Evolutionary conservation across 2,113 vertebrate genomes (phyloP).

Genomic region (Sarotherodon lohbergeri): DNA sequence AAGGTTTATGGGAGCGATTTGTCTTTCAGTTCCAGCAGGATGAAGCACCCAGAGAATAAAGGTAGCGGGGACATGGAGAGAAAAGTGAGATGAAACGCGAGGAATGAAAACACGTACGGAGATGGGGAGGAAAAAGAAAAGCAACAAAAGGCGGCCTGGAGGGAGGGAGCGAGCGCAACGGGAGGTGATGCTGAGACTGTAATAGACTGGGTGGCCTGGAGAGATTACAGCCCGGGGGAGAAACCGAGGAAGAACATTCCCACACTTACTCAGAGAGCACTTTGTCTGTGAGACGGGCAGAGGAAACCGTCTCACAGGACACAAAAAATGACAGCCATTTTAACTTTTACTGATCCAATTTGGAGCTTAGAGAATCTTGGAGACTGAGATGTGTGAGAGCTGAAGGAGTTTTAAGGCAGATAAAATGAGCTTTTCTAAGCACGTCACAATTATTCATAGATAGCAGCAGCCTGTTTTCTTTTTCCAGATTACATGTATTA

Average conservation of each 20-base stretch:
- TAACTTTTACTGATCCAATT: not conserved
- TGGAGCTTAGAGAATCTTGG: not conserved
- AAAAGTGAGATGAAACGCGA: not conserved
- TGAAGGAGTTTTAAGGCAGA: not conserved
- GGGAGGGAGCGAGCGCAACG: not conserved
- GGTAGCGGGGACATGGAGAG: not conserved
- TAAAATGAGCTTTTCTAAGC: not conserved
- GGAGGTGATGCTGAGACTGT: not conserved
- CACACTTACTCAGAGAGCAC: constrained; percentile 3
- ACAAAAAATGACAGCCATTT: not conserved
- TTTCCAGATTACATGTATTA: not conserved
- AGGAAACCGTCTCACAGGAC: not conserved
- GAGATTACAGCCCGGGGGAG: constrained; percentile 9
- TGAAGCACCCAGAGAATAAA: not conserved
- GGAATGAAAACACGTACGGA: not conserved
- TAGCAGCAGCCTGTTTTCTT: not conserved
- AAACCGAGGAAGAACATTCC: constrained; percentile 1
- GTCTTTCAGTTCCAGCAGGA: not conserved
- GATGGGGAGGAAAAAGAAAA: not conserved
- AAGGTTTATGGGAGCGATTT: not conserved
- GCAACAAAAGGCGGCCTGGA: not conserved
- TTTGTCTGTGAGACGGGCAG: not conserved
- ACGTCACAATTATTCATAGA: not conserved
- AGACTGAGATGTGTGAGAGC: not conserved
- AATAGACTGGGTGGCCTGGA: not conserved